These are phyloP conservation scores for Quiscalus mexicanus DNA, from an alignment of 2,113 vertebrate genomes.

Conservation along the genomic window DNA sequence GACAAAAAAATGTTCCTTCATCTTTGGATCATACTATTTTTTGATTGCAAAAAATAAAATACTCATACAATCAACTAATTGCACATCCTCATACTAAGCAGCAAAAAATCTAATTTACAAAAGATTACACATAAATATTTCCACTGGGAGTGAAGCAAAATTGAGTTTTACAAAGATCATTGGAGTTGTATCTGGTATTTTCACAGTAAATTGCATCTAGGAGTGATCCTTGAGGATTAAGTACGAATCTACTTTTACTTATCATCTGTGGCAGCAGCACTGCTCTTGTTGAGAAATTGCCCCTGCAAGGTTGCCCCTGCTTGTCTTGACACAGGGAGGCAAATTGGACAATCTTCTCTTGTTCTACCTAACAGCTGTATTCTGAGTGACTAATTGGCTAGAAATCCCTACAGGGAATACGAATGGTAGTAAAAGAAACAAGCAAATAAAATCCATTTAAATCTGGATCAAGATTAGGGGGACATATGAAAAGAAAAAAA, in stretches of 20 bases:
- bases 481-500: neutral
- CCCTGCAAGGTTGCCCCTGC: neutral
- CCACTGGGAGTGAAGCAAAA: neutral
- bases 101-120: neutral
- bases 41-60: neutral
- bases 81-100: neutral
- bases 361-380: neutral
- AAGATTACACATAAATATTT: neutral
- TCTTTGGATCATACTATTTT: neutral
- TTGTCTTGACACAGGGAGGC: neutral
- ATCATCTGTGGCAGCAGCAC: neutral
- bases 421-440: neutral
- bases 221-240: neutral
- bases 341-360: neutral
- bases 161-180: neutral
- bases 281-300: neutral
- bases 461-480: neutral
- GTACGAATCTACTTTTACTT: neutral
- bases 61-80: neutral
- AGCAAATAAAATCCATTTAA: neutral
- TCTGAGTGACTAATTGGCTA: neutral
- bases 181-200: neutral
- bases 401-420: neutral
- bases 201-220: neutral
- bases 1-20: neutral